Base-by-base conservation (phyloP, 1,140 invertebrate genomes). In the Caenorhabditis latens region DNA sequence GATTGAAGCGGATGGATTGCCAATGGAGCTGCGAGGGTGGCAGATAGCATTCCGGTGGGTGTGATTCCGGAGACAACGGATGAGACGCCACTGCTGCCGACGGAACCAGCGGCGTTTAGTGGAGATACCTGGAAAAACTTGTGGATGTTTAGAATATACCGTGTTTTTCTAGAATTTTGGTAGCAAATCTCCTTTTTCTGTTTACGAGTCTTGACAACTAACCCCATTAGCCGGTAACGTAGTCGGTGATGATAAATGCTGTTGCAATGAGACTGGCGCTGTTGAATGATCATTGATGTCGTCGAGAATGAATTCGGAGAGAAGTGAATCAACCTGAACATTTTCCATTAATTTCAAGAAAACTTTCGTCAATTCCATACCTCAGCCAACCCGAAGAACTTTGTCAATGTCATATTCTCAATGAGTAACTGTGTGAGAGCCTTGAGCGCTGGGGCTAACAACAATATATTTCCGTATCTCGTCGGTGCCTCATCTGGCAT, bases 351-450 rank as follows among this genome's bases (percentile, higher is more conserved):
- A n/a, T n/a, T 58, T 16, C n/a, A 8, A 2, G 16, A 9, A 13
- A 9, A 8, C 19, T n/a, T 21, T 63, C 13, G 7, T 13, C 21
- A 21, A 9, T 71, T 21, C 8, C 32, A 14, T 42, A 92, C 91
- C 89, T 92, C 91, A 14, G 91, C 91, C n/a, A 92, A 84, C 32
- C 91, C 91, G 83, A 92, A 92, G 83, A 92, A 92, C 88, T 91
- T 92, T n/a, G 91, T 92, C 32, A 92, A 84, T 14, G 91, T 92
- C 91, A 92, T 92, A 55, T 92, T 92, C 85, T 92, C 91, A 67
- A 92, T 92, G 21, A 92, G 84, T n/a, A 92, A 58, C 83, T 92
- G 91, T 13, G 91, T 92, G 9, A 92, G 85, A 32, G 91, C 91
- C 79, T 92, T 92, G 16, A 92, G 83, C 13, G 91, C 91, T 19